Evolutionary conservation across 2,888 invertebrate species (phyloP), one percentile per base, ranked within the genome.

Genomic region (Neoaliturus tenellus): DNA sequence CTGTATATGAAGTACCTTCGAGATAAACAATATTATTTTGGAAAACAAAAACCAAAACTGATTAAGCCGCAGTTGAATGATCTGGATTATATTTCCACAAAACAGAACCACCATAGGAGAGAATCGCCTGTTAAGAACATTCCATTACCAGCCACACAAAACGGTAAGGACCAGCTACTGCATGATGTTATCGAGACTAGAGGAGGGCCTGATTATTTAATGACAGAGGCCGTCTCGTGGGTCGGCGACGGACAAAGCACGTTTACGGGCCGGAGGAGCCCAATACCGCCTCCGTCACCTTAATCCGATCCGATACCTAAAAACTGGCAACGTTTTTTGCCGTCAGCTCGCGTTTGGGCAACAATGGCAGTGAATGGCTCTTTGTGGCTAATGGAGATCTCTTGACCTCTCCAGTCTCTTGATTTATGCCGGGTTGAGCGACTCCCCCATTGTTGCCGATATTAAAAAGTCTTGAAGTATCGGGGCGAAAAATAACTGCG

Each of bases 321-420:
- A 71, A 71, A 71, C 71, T 71, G 71, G 71, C 71, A 71, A 71
- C 71, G 71, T 71, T 71, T 71, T 71, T 71, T 71, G 71, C 71
- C 71, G 71, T 71, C 71, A 71, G 41, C 31, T 71, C 71, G 71
- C 31, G 71, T 71, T 69, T 69, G 69, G 69, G 69, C 31, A n/a
- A 31, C 69, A 31, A 69, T 25, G 20, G 35, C 3, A 71, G 71
- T 39, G 71, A 71, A 71, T 71, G 71, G 71, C 20, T 23, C 71
- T 71, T 71, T 71, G 71, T 71, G 71, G 71, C 71, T 41, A 41
- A 41, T 41, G 71, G 71, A 71, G 71, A 39, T 31, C 71, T 35
- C 71, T 71, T 71, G 71, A 71, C 71, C 71, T 39, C 67, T 31
- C 67, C 12, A 67, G 67, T 31, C 67, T 67, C 51, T 51, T 51